These are phyloP conservation scores for Andrena trimmerana DNA, from an alignment of 2,888 invertebrate species.

Conservation along the genomic window DNA sequence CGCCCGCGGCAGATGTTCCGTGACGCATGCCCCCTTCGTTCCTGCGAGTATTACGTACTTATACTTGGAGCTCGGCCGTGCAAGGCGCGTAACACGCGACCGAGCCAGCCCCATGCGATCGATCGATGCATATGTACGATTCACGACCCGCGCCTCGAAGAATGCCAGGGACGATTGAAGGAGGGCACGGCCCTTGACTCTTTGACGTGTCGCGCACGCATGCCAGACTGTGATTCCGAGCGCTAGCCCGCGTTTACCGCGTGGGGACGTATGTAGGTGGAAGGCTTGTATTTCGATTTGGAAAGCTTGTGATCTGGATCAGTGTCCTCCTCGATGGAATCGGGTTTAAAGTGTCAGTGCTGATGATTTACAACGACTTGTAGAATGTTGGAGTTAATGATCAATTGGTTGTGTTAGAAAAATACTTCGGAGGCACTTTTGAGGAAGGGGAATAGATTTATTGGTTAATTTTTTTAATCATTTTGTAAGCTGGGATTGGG, in stretches of 20 bases:
- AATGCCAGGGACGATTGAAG: slow-evolving; percentile 59
- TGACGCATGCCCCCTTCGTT: slow-evolving; percentile 81
- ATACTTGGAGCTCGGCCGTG: slow-evolving; percentile 67
- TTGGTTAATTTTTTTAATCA: too few relatives aligned
- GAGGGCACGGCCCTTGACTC: slow-evolving; percentile 59
- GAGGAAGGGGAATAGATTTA: too few relatives aligned
- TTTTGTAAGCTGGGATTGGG: too few relatives aligned
- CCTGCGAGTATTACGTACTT: slow-evolving; percentile 70
- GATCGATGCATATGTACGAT: slow-evolving; percentile 64
- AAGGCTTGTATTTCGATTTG: background rate
- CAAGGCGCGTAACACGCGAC: slow-evolving; percentile 72
- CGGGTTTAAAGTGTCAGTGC: too few relatives aligned
- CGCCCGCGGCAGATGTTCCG: slow-evolving; percentile 82
- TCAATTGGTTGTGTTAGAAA: too few relatives aligned
- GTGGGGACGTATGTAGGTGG: background rate
- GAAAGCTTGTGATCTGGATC: background rate
- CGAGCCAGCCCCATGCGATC: slow-evolving; percentile 29
- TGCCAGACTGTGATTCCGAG: slow-evolving; percentile 25
- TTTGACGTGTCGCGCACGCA: slow-evolving; percentile 59
- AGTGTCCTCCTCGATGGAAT: too few relatives aligned
- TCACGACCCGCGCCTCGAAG: slow-evolving; percentile 55
- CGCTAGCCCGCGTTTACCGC: slow-evolving; percentile 36
- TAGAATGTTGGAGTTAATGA: too few relatives aligned
- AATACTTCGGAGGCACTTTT: too few relatives aligned
- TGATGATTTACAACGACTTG: too few relatives aligned